These are phyloP conservation scores for Rutpela maculata DNA, from an alignment of 2,888 invertebrate species.

Conservation along the genomic window DNA sequence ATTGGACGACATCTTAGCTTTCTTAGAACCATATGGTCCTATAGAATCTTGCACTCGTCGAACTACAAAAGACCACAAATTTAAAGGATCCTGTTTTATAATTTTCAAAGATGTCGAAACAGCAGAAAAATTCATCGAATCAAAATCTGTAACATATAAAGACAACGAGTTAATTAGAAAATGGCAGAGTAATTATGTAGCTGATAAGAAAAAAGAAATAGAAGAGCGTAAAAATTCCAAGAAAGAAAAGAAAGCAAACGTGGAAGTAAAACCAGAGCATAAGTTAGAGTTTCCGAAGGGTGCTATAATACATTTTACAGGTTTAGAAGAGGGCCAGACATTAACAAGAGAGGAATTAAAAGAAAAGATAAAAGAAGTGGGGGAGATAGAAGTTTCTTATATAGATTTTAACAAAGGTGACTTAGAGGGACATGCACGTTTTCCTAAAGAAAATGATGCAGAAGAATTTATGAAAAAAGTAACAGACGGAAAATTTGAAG, in stretches of 20 bases:
- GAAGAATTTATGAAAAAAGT: constrained; percentile 80
- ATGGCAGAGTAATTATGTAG: constrained; percentile 83
- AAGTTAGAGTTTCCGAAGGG: constrained; percentile 82
- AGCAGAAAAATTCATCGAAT: constrained; percentile 86
- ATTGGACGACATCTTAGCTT: constrained; percentile 83
- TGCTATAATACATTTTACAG: constrained; percentile 83
- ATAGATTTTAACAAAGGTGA: constrained; percentile 87
- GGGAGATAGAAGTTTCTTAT: constrained; percentile 81
- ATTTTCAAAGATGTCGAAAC: constrained; percentile 89
- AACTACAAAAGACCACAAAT: constrained; percentile 79
- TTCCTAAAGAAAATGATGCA: constrained; percentile 83
- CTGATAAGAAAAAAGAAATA: constrained; percentile 82
- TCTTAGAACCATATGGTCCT: constrained; percentile 81
- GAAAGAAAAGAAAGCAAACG: constrained; percentile 76
- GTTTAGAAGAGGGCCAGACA: constrained; percentile 76
- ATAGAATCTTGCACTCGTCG: constrained; percentile 81
- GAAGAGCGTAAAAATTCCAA: constrained; percentile 75
- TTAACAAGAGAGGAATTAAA: constrained; percentile 82
- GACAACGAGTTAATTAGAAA: constrained; percentile 81
- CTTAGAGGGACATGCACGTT: constrained; percentile 83
- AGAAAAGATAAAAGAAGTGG: constrained; percentile 79
- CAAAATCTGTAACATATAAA: constrained; percentile 79
- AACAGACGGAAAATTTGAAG: constrained; percentile 74
- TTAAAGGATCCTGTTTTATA: constrained; percentile 95
- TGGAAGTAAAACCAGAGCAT: constrained; percentile 60